Evolutionary conservation across 2,888 invertebrate species (phyloP), one percentile per base, ranked within the genome.

Genomic region (Drosophila mercatorum): DNA sequence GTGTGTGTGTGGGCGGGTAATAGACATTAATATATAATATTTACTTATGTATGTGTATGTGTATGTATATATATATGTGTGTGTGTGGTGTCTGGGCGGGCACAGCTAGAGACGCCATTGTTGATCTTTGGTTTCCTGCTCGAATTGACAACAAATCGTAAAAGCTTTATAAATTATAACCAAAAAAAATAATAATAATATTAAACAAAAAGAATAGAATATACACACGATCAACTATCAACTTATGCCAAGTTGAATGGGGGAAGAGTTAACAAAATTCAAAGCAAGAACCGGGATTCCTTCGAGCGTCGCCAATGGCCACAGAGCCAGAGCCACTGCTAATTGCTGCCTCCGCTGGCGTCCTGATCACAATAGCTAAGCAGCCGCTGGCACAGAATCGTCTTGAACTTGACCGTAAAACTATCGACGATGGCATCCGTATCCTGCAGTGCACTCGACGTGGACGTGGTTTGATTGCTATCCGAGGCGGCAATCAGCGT

Each of bases 381-480:
- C 75, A 92, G 88, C 44, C 91, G 92, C 90, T 93, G 93, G 81
- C 93, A 93, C 64, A 93, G 83, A 65, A 92, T 91, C 60, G 93
- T 92, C 84, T 93, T 93, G 80, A 93, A 93, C 80, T 91, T 92
- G 22, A 92, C 92, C 72, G 92, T 91, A 64, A 93, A 91, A 62
- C 88, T 89, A 79, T 93, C 92, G 65, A 93, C 93, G 62, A 93
- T 93, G 68, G 90, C 85, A 76, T 93, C 93, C 51, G 92, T 92
- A 59, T 93, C 91, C 49, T 91, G 91, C 56, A 93, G 81, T 66
- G 60, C 62, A 60, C 72, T 69, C 53, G 69, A 61, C 40, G 46
- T 17, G 26, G 51, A 36, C 51, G 51, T 12, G 0, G 66, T 74
- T 55, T 90, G 91, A 58, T 85, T 84, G 60, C 64, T 77, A 38